phyloP scores from a whole-genome alignment of 2,888 invertebrate species.

The Nomada hirtipes region DNA sequence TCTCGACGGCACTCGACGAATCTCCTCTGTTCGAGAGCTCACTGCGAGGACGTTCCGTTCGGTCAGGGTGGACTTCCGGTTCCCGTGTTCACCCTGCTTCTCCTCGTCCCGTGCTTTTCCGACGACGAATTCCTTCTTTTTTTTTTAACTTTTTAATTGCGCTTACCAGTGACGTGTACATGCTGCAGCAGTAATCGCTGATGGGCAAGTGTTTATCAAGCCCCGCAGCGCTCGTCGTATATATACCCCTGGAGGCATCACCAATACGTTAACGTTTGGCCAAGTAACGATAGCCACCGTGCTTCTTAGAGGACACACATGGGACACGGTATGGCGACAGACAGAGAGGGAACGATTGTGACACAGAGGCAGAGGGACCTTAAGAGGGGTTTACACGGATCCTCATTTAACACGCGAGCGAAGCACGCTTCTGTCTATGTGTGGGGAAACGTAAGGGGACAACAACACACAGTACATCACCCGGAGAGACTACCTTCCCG shows the following conservation, averaged over 20 bases:
- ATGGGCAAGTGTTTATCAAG: slow-evolving; percentile 80
- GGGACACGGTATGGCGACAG: slow-evolving; percentile 49
- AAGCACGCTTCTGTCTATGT: slow-evolving; percentile 22
- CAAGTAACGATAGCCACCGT: slow-evolving; percentile 67
- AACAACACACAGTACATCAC: slow-evolving; percentile 66
- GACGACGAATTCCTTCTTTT: background rate
- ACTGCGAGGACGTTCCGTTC: slow-evolving; percentile 12
- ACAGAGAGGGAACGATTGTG: slow-evolving; percentile 27
- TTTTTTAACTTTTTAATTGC: slow-evolving; percentile 42
- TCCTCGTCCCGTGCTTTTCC: slow-evolving; percentile 3
- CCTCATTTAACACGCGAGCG: slow-evolving; percentile 58
- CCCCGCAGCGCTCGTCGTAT: slow-evolving; percentile 77
- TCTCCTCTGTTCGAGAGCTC: background rate
- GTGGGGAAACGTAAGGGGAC: slow-evolving; percentile 49
- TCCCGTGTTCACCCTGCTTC: background rate
- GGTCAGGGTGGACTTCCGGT: background rate
- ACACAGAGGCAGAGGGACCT: slow-evolving; percentile 27
- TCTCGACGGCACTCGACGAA: slow-evolving; percentile 22
- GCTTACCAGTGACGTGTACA: slow-evolving; percentile 80
- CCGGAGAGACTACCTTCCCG: slow-evolving; percentile 67
- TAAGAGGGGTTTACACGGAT: slow-evolving; percentile 67
- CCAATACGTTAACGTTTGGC: slow-evolving; percentile 67
- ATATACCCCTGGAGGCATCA: slow-evolving; percentile 80
- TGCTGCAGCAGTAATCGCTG: slow-evolving; percentile 79
- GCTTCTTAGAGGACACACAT: slow-evolving; percentile 65